Conservation (phyloP, 2,113 vertebrate species). For the Cynoglossus semilaevis region DNA sequence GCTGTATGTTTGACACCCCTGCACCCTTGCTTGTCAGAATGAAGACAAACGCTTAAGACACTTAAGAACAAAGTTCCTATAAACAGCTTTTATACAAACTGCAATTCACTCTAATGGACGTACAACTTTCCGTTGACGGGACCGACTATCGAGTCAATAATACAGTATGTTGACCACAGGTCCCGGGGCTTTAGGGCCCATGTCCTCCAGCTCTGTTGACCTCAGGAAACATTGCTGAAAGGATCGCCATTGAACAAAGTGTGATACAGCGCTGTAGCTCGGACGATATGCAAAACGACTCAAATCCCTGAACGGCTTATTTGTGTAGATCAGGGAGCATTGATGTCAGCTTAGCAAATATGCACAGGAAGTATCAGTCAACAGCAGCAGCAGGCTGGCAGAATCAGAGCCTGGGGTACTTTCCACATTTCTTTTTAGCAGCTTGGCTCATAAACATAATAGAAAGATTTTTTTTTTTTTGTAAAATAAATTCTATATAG, state of each 20-base stretch:
- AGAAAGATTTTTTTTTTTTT: conserved; percentile 27
- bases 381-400: conserved; percentile 32
- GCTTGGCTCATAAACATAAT: conserved; percentile 44
- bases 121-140: no score
- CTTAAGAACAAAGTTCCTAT: no score
- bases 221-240: background rate
- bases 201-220: no score
- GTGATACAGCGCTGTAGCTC: background rate
- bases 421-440: conserved; percentile 30
- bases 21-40: no score
- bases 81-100: no score
- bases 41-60: no score
- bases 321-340: conserved; percentile 17
- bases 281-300: conserved; percentile 38
- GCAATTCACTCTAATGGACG: no score
- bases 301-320: conserved; percentile 30
- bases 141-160: no score
- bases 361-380: conserved; percentile 30
- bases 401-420: conserved; percentile 45
- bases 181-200: no score
- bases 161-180: no score
- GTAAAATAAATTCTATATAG: conserved; percentile 48
- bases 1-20: no score
- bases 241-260: conserved; percentile 6
- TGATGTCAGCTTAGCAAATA: conserved; percentile 31